These are phyloP conservation scores for Stratiomys singularior DNA, from an alignment of 2,888 invertebrate species.

Conservation along the genomic window DNA sequence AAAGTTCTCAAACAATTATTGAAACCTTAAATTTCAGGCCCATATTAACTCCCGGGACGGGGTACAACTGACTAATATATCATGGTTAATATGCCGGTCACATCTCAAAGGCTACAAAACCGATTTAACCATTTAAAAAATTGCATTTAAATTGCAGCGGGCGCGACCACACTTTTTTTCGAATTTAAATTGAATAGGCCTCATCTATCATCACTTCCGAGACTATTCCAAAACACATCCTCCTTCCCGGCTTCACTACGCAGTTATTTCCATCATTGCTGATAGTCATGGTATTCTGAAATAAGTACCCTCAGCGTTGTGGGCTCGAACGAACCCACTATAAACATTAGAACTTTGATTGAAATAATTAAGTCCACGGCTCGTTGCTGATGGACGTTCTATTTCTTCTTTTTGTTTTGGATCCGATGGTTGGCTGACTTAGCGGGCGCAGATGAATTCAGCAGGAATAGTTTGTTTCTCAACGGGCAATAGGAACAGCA, in stretches of 20 bases:
- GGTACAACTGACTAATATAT: background rate
- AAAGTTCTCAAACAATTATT: background rate
- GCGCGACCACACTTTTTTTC: background rate
- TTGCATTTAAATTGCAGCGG: background rate
- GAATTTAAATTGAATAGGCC: constrained; percentile 16
- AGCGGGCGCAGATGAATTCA: no score
- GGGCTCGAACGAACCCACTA: background rate
- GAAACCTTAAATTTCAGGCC: background rate
- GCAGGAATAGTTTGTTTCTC: no score
- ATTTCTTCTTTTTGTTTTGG: background rate
- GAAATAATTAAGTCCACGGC: constrained; percentile 22
- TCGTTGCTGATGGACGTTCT: background rate
- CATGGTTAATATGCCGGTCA: background rate
- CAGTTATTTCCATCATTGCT: background rate
- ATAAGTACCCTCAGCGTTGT: background rate
- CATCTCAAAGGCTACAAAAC: background rate
- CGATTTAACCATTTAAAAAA: background rate
- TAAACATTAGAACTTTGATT: constrained; percentile 30
- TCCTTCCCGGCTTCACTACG: background rate
- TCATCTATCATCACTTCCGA: background rate
- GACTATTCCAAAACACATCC: background rate
- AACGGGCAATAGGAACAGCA: no score
- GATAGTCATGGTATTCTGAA: background rate
- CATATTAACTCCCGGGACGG: background rate
- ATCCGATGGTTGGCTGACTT: background rate